Conservation (phyloP, 2,113 vertebrate genomes). For the Salvelinus fontinalis region DNA sequence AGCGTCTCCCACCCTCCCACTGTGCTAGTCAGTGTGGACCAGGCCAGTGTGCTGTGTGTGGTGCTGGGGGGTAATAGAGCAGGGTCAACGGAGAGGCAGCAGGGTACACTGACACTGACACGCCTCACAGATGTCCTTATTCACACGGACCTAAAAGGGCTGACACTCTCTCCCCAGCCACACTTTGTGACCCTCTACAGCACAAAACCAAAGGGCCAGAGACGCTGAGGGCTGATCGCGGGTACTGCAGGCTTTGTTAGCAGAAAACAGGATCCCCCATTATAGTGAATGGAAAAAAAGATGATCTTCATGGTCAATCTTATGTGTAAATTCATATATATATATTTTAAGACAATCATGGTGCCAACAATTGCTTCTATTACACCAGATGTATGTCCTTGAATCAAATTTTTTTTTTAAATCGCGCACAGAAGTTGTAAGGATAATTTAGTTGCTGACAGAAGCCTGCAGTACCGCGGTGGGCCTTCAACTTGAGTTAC, state of each 20-base stretch:
- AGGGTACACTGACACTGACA: not conserved
- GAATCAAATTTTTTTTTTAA: too few relatives aligned
- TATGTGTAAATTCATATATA: not conserved
- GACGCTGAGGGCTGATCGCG: not conserved
- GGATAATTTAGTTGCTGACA: too few relatives aligned
- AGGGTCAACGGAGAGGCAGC: not conserved
- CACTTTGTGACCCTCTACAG: not conserved
- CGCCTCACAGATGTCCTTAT: conserved; percentile 1
- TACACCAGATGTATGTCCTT: not conserved
- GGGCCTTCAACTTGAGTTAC: too few relatives aligned
- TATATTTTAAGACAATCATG: too few relatives aligned
- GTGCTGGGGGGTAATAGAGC: not conserved
- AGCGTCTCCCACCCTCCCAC: not conserved
- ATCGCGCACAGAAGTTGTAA: too few relatives aligned
- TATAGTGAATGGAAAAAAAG: too few relatives aligned
- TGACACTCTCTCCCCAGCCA: not conserved
- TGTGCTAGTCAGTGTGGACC: not conserved
- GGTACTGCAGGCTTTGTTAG: not conserved
- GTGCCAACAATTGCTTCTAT: too few relatives aligned
- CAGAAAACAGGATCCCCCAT: too few relatives aligned
- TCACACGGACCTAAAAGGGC: conserved; percentile 1
- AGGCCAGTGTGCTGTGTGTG: not conserved
- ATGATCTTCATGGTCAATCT: too few relatives aligned
- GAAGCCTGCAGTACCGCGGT: too few relatives aligned
- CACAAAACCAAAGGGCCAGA: not conserved